Conservation (phyloP, 2,113 vertebrate genomes). For the Prunella himalayana region DNA sequence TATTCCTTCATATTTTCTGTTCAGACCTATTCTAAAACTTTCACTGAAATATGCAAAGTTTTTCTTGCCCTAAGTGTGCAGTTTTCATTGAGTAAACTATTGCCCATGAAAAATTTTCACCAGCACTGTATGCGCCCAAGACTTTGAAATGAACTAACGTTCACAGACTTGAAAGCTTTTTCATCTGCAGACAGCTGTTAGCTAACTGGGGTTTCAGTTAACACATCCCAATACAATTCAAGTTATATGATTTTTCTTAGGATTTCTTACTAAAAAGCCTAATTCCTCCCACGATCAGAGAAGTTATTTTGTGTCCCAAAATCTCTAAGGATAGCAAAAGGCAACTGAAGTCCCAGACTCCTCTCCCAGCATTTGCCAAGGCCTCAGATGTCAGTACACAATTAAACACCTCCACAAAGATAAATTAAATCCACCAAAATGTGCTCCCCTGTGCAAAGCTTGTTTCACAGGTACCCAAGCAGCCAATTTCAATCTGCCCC, state of each 20-base stretch:
- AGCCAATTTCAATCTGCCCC: background rate
- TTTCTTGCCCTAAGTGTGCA: background rate
- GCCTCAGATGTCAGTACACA: background rate
- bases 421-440: background rate
- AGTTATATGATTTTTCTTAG: background rate
- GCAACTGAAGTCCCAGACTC: background rate
- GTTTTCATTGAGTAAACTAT: background rate
- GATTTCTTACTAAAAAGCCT: background rate
- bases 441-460: background rate
- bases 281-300: background rate
- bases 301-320: background rate
- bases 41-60: background rate
- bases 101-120: background rate
- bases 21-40: background rate
- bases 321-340: background rate
- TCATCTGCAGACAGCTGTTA: background rate
- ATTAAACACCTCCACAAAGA: background rate
- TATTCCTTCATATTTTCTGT: background rate
- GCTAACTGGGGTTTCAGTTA: background rate
- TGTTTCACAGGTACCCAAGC: slow-evolving; percentile 21
- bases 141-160: background rate
- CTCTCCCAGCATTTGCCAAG: background rate
- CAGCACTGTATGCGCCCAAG: background rate
- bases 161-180: background rate
- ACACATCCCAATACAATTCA: background rate